Base-by-base conservation (phyloP, 2,888 invertebrate species). In the Lithophane socia region DNA sequence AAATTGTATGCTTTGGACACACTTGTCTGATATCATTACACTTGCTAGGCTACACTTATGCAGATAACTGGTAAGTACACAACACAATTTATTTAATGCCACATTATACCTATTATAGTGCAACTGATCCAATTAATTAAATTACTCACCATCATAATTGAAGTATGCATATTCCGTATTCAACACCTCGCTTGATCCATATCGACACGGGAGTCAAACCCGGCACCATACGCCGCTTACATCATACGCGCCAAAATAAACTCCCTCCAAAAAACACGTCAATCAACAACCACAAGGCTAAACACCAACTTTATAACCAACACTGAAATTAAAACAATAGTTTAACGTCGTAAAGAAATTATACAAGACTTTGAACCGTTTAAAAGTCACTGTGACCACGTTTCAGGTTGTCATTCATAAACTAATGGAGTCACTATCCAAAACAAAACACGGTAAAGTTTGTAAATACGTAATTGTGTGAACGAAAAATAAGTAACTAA, bases 171-270 rank as follows among this genome's bases (percentile, higher is more conserved):
- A 79, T 75, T 88, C 83, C 73, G 86, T 91, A 77, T 81, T 93
- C 93, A 93, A 86, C 90, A 90, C 88, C 89, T 86, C 85, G 83
- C 87, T 84, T 86, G 89, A 90, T 85, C 91, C 95, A 93, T 92
- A 88, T 75, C 85, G 79, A 86, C 86, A 86, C 93, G 94, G 95
- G 95, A 94, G 81, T 93, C 93, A 90, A 95, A 94, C 94, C 94
- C 94, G 89, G 92, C 90, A 92, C 93, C 90, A 88, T 90, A 89
- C 85, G 75, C 90, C 88, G 89, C 90, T 95, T 95, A 96, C 96
- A 96, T 96, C 96, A 96, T 94, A 94, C 92, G 91, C 94, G 92
- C 95, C 94, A 92, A 96, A 96, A 95, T 95, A 95, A 92, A 93
- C 92, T 92, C 90, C 90, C 89, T 90, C 89, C 91, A 87, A 92